phyloP scores from a whole-genome alignment of 2,113 vertebrate genomes.

The Lagopus leucura region DNA sequence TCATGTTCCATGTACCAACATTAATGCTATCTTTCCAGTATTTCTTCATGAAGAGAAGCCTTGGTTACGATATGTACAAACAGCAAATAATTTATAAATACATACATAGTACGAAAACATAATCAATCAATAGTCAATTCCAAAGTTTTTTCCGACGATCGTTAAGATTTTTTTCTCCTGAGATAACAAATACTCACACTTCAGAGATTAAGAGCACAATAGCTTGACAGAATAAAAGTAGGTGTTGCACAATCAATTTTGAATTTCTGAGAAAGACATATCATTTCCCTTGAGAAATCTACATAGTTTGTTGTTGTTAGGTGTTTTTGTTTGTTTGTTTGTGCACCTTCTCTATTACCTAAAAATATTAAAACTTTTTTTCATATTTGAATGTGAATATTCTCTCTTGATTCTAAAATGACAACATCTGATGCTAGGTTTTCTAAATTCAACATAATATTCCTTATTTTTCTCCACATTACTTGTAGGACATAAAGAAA shows the following conservation, averaged over 20 bases:
- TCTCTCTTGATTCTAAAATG: background rate
- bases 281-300: background rate
- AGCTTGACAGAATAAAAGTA: background rate
- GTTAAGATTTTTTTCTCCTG: background rate
- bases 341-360: background rate
- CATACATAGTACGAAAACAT: background rate
- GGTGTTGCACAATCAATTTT: background rate
- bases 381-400: background rate
- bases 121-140: background rate
- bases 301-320: background rate
- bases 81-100: background rate
- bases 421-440: background rate
- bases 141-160: background rate
- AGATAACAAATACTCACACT: background rate
- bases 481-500: background rate
- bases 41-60: background rate
- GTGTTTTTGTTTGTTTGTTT: background rate
- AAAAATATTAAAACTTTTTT: background rate
- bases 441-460: background rate
- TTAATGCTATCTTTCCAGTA: background rate
- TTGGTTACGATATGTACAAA: accelerated
- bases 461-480: background rate
- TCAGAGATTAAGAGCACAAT: accelerated
- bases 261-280: background rate
- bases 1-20: background rate